Evolutionary conservation across 2,797 vertebrate species (phyloP), one percentile per base, ranked within the genome.

Genomic region (Naso thynnoides): DNA sequence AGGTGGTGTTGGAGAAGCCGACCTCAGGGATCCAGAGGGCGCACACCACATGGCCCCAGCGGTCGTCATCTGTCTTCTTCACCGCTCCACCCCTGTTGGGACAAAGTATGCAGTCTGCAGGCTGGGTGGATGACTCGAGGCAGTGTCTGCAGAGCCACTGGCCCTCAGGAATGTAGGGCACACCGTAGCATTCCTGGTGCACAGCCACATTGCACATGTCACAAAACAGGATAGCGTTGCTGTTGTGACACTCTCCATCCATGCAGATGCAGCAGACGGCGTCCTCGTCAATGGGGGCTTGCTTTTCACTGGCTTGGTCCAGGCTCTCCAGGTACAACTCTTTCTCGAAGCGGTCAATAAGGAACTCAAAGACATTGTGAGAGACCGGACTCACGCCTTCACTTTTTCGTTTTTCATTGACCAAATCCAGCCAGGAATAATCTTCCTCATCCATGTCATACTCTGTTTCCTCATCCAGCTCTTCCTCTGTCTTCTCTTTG

Each of bases 381-480:
- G 97, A 98, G 48, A 99, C 97, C 8, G 95, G 95, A 6, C 97
- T 96, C 62, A 97, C 93, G 0, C 97, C 97, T 72, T 99, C 98
- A 0, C 94, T 94, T 68, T 91, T 94, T 15, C 97, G 93, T 79
- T 95, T 97, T 77, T 99, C 96, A 0, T 99, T 99, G 72, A 99
- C 94, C 57, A 99, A 93, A 83, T 99, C 97, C 83, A 99, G 89
- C 98, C 98, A 99, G 0, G 97, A 96, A 0, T 97, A 98, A 86
- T 99, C 98, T 82, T 99, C 98, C 89, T 99, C 97, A 2, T 99
- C 98, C 98, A 99, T 98, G 91, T 99, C 98, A 2, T 99, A 99
- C 72, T 99, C 98, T 0, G 98, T 98, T 87, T 99, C 97, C 0
- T 97, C 95, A 49, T 99, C 97, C 29, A 99, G 95, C 91, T 99